phyloP scores from a whole-genome alignment of 2,113 vertebrate genomes.

The Raphicerus campestris region DNA sequence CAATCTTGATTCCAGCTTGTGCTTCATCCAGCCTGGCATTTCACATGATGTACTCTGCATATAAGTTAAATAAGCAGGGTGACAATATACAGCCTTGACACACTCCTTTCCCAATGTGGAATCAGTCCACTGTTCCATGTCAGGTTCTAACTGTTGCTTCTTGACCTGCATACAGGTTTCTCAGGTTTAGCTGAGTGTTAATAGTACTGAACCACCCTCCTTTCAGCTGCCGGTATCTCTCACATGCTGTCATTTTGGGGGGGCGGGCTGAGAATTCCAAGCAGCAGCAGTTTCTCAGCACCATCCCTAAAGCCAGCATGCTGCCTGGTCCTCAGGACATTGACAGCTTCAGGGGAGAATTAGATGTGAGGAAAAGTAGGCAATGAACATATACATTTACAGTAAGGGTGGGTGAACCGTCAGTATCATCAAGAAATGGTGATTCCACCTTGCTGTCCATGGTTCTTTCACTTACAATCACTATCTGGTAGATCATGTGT shows the following conservation, averaged over 20 bases:
- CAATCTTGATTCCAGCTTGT: neutral
- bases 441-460: neutral
- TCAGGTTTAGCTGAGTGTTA: neutral
- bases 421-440: neutral
- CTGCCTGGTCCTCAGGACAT: neutral
- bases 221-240: neutral
- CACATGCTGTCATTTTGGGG: neutral
- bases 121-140: neutral
- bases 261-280: neutral
- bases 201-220: neutral
- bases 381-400: neutral
- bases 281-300: neutral
- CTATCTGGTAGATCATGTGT: neutral
- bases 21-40: neutral
- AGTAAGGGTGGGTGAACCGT: neutral
- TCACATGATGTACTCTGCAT: neutral
- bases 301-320: neutral
- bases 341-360: neutral
- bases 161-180: neutral
- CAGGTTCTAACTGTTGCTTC: neutral
- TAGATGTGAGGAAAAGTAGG: neutral
- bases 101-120: neutral
- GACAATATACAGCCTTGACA: neutral
- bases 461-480: neutral
- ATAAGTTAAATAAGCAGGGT: neutral